phyloP scores from a whole-genome alignment of 2,797 vertebrate genomes.

The Muraenolepis orangiensis region DNA sequence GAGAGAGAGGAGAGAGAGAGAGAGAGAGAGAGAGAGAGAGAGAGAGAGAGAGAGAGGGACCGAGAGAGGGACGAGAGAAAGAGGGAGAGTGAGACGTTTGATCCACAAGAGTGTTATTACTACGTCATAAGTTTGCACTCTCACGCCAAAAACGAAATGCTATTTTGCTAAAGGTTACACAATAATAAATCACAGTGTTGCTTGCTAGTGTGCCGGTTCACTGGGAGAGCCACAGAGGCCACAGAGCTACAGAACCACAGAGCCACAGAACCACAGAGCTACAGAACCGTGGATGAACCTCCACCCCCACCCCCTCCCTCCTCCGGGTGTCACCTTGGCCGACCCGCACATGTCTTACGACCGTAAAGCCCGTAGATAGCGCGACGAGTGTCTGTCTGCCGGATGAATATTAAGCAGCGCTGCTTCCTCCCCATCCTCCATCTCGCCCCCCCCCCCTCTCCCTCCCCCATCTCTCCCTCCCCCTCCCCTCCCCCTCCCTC shows the following conservation, averaged over 20 bases:
- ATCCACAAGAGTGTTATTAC: not conserved
- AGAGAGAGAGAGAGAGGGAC: too few relatives aligned
- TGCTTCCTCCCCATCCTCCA: not conserved
- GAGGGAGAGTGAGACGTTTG: not conserved
- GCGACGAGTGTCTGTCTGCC: not conserved
- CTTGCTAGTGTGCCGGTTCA: too few relatives aligned
- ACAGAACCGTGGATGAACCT: too few relatives aligned
- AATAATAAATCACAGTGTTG: too few relatives aligned
- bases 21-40: too few relatives aligned
- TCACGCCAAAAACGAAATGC: not conserved
- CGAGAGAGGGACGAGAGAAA: too few relatives aligned
- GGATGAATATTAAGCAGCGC: not conserved
- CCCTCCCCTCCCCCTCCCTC: too few relatives aligned
- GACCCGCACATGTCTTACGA: not conserved
- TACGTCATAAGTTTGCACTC: not conserved
- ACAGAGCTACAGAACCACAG: too few relatives aligned
- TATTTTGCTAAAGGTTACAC: not conserved
- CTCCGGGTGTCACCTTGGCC: not conserved
- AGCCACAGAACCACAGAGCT: too few relatives aligned
- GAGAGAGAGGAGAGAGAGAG: too few relatives aligned
- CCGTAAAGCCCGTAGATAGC: not conserved
- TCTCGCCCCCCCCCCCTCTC: not conserved
- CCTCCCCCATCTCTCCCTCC: not conserved
- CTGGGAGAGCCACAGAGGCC: too few relatives aligned
- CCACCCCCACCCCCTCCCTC: too few relatives aligned